These are phyloP conservation scores for Xiphydria camelus DNA, from an alignment of 2,888 invertebrate species.

Conservation along the genomic window DNA sequence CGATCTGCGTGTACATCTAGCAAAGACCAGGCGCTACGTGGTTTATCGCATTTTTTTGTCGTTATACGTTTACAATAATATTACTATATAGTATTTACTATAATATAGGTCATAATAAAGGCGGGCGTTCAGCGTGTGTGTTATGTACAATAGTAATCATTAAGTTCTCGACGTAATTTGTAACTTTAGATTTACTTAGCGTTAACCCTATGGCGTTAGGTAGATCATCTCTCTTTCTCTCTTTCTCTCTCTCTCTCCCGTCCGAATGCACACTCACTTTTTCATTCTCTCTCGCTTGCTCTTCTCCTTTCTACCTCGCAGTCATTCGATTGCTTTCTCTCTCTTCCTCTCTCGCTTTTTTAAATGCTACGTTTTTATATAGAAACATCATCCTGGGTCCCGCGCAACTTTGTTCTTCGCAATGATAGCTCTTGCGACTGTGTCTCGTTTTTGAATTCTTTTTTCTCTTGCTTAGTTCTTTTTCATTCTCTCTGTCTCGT, in stretches of 20 bases:
- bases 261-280: not conserved
- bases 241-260: conserved; percentile 9
- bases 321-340: conserved; percentile 4
- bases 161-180: not conserved
- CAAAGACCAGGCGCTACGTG: not conserved
- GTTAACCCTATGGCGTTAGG: conserved; percentile 9
- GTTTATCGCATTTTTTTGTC: conserved; percentile 8
- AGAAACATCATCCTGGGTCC: conserved; percentile 46
- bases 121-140: conserved; percentile 38
- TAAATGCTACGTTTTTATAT: conserved; percentile 11
- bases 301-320: not conserved
- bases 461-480: conserved; percentile 2
- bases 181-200: conserved; percentile 5
- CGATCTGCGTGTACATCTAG: not conserved
- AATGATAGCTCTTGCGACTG: conserved; percentile 25
- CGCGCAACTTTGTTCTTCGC: conserved; percentile 41
- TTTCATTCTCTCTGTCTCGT: too few species aligned
- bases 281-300: conserved; percentile 5
- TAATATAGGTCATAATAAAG: conserved; percentile 31
- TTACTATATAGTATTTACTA: conserved; percentile 7
- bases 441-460: conserved; percentile 2
- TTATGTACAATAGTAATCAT: conserved; percentile 40
- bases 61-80: conserved; percentile 23
- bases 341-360: conserved; percentile 19
- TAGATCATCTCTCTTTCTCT: conserved; percentile 7